Conservation (phyloP, 2,113 vertebrate genomes). For the Anser brachyrhynchus region DNA sequence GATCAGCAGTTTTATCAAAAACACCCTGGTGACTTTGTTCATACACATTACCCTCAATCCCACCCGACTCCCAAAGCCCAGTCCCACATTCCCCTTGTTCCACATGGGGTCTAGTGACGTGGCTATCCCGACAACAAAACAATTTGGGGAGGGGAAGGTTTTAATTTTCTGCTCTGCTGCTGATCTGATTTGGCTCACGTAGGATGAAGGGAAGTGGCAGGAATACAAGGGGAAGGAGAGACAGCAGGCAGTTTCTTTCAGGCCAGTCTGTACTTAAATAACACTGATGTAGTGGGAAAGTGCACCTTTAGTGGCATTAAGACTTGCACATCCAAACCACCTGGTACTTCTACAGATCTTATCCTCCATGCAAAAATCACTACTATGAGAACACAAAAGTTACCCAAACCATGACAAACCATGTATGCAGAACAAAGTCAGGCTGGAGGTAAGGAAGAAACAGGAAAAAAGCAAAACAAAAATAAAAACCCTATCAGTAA, state of each 20-base stretch:
- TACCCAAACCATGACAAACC: background rate
- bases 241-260: background rate
- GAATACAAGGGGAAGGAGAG: background rate
- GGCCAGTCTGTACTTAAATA: background rate
- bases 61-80: background rate
- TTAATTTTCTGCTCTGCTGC: background rate
- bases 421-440: background rate
- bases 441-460: background rate
- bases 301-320: background rate
- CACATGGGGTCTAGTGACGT: background rate
- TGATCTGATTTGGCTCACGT: background rate
- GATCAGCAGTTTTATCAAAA: background rate
- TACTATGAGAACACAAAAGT: background rate
- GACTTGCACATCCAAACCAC: background rate
- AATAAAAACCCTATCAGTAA: accelerated
- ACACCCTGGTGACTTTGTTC: background rate
- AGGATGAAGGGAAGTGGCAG: background rate
- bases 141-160: background rate
- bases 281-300: background rate
- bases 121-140: background rate
- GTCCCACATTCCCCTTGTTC: background rate
- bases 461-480: background rate
- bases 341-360: background rate
- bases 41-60: background rate
- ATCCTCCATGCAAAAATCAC: background rate